Evolutionary conservation across 2,888 invertebrate species (phyloP).

Genomic region (Chouioia cunea): DNA sequence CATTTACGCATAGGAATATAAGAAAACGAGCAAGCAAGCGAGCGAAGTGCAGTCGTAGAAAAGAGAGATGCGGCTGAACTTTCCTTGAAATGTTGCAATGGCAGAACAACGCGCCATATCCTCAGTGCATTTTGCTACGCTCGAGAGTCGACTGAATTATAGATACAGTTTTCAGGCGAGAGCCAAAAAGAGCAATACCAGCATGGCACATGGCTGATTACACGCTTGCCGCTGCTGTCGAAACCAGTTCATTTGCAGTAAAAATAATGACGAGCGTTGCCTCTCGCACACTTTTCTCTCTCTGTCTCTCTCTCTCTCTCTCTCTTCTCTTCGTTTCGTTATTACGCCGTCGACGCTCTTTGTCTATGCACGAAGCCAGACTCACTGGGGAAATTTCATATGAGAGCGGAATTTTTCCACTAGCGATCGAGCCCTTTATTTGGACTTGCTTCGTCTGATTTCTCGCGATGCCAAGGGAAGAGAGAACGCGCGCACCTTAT

Average conservation of each 20-base stretch:
- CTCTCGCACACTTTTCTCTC: background rate
- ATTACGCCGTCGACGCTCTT: constrained; percentile 11
- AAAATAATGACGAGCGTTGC: constrained; percentile 29
- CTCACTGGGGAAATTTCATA: constrained; percentile 17
- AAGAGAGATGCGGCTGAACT: constrained; percentile 36
- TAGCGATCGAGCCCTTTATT: constrained; percentile 12
- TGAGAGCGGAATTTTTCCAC: constrained; percentile 20
- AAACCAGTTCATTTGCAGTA: constrained; percentile 42
- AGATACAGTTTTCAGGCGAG: constrained; percentile 29
- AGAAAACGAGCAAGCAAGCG: background rate
- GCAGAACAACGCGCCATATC: constrained; percentile 28
- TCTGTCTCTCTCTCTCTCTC: background rate
- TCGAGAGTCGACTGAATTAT: constrained; percentile 24
- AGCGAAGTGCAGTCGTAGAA: constrained; percentile 15
- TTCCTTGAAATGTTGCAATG: constrained; percentile 21
- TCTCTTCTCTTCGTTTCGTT: constrained; percentile 3
- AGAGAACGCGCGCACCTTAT: background rate
- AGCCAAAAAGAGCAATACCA: constrained; percentile 17
- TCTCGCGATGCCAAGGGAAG: background rate
- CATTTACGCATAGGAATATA: background rate
- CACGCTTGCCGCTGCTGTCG: background rate
- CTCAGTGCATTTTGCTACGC: background rate
- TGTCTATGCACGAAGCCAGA: background rate
- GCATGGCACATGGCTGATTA: constrained; percentile 36
- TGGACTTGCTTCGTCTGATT: background rate